These are phyloP conservation scores for Idaea aversata DNA, from an alignment of 2,888 invertebrate genomes.

Conservation along the genomic window DNA sequence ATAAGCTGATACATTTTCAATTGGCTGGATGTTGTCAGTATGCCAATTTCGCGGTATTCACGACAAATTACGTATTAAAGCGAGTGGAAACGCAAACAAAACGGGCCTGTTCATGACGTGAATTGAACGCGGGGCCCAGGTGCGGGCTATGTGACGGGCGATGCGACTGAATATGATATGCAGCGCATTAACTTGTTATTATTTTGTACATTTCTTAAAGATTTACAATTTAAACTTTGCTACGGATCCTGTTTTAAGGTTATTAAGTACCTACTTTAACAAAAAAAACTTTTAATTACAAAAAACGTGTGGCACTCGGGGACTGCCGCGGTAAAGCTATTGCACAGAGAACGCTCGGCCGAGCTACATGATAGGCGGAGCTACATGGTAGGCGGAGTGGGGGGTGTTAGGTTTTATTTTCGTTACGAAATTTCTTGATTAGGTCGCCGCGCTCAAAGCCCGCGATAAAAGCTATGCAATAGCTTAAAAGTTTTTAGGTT, in stretches of 20 bases:
- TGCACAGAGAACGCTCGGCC: too few species aligned
- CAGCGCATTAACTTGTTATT: not conserved
- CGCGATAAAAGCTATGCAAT: too few species aligned
- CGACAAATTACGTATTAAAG: constrained; percentile 79
- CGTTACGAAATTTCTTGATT: too few species aligned
- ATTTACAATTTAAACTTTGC: not conserved
- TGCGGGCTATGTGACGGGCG: constrained; percentile 25
- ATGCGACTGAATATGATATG: not conserved
- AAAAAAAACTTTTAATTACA: not conserved
- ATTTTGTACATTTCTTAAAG: not conserved
- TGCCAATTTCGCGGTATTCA: constrained; percentile 77
- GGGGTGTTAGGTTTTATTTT: too few species aligned
- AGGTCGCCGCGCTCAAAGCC: too few species aligned
- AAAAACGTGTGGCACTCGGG: too few species aligned
- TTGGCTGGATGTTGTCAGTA: constrained; percentile 65
- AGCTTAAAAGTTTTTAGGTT: too few species aligned
- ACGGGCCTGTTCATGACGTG: constrained; percentile 76
- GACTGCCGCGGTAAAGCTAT: too few species aligned
- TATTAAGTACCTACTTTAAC: too few species aligned
- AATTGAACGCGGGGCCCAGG: constrained; percentile 55
- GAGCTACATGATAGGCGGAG: too few species aligned
- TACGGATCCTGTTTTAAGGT: not conserved
- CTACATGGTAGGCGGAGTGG: too few species aligned
- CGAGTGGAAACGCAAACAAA: constrained; percentile 77
- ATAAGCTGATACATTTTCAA: constrained; percentile 66